Base-by-base conservation (phyloP, 2,113 vertebrate species). In the Istiophorus platypterus region DNA sequence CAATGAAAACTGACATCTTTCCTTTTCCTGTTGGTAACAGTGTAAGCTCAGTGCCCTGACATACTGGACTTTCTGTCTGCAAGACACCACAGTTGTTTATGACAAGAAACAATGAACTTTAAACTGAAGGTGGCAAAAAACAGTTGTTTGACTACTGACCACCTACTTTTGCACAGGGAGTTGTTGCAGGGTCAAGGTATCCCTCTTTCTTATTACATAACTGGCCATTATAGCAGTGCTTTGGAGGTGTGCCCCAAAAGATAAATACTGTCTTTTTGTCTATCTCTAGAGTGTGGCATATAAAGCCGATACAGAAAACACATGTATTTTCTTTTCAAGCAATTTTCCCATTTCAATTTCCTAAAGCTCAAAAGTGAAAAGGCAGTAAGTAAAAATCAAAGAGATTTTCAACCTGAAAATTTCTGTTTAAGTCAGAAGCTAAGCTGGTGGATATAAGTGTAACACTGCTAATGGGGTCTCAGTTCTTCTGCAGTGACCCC, bases 391-490 rank as follows among this genome's bases (percentile, higher is more conserved):
- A n/a, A n/a, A n/a, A n/a, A n/a, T n/a, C n/a, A n/a, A n/a, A n/a
- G n/a, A n/a, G 29, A 88, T 72, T 66, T 72, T 52, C 37, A 59
- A n/a, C 20, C 56, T 51, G 51, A 74, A 85, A 87, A 87, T 52
- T 42, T 49, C 82, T 87, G 59, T 85, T 63, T 80, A 90, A 88
- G 85, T 67, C 81, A 78, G 63, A 88, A 57, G 72, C 72, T 91
- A 90, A 90, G 85, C 86, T 89, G 76, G 85, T 85, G 83, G 80
- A 92, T 89, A 84, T 92, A 90, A 91, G 90, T 88, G 90, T 84
- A 91, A 88, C 81, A 49, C 81, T 87, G 88, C 91, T 93, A 92
- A 92, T 94, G 89, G 91, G 85, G 76, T 85, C 83, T 81, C 79
- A 82, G 87, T 88, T 90, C 78, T 68, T 77, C 81, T 80, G 80